A percentile compares a stretch with the other conserved stretches of the same genome.
phyloP scores from a whole-genome alignment of 1,140 invertebrate genomes.

The Apis dorsata region DNA sequence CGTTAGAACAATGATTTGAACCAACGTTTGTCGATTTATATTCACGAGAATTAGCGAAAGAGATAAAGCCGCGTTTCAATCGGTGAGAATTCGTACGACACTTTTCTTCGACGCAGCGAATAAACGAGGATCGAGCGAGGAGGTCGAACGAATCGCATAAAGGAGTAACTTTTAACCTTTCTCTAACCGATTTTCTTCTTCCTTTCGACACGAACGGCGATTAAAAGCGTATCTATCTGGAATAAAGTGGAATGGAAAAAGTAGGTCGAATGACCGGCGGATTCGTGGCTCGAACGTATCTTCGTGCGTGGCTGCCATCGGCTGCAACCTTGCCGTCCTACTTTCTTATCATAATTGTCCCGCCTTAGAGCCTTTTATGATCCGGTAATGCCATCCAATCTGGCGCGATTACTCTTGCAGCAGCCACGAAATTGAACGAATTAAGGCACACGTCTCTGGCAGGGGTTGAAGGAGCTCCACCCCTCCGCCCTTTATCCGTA shows the following conservation, averaged over 20 bases:
- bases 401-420: slow-evolving; percentile 60
- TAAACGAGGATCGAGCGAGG: too few species aligned
- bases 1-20: too few species aligned
- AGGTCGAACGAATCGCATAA: too few species aligned
- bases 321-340: slow-evolving; percentile 27
- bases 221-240: neutral
- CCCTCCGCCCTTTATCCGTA: neutral
- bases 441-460: slow-evolving; percentile 50
- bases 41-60: too few species aligned
- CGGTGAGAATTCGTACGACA: too few species aligned
- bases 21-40: too few species aligned
- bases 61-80: too few species aligned
- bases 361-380: slow-evolving; percentile 54
- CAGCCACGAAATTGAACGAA: slow-evolving; percentile 65
- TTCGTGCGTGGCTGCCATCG: slow-evolving; percentile 42
- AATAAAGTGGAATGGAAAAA: slow-evolving; percentile 3
- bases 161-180: too few species aligned
- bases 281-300: slow-evolving; percentile 13
- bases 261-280: slow-evolving; percentile 6
- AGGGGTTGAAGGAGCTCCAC: slow-evolving; percentile 15
- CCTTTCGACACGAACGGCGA: neutral
- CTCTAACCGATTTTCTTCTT: too few species aligned
- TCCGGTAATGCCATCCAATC: slow-evolving; percentile 57
- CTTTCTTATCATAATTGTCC: slow-evolving; percentile 62
- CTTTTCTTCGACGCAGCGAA: too few species aligned